Percentiles rank a stretch among this genome's conserved stretches.
Evolutionary conservation across 2,113 vertebrate species (phyloP).

Genomic region (Helogale parvula): DNA sequence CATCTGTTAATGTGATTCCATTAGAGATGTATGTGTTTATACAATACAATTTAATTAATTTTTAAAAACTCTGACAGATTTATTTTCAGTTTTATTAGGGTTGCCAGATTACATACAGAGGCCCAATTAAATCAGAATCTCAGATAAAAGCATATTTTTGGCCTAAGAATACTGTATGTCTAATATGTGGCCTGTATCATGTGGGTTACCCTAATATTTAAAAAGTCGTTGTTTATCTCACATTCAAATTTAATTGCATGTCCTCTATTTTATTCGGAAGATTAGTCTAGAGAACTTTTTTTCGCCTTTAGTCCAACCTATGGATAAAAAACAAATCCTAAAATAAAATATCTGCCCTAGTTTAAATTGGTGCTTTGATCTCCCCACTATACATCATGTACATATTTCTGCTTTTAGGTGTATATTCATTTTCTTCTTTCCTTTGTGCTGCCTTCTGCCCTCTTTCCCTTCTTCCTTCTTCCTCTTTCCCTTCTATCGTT

Average conservation of each 20-base stretch:
- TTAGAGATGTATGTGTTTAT: neutral
- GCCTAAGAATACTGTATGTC: neutral
- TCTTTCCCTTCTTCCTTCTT: neutral
- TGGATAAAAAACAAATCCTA: neutral
- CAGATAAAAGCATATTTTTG: neutral
- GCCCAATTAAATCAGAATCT: neutral
- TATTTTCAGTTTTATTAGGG: neutral
- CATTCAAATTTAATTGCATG: neutral
- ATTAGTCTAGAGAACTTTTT: neutral
- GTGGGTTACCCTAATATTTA: neutral
- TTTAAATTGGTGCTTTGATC: neutral
- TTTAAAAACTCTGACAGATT: neutral
- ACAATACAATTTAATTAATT: neutral
- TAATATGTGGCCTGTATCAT: neutral
- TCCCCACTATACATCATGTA: neutral
- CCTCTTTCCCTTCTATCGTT: neutral
- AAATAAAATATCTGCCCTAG: neutral
- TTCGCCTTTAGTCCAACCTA: neutral
- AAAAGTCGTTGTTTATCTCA: neutral
- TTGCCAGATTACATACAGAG: neutral
- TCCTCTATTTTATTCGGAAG: neutral
- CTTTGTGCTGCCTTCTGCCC: neutral
- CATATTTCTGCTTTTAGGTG: neutral
- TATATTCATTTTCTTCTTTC: neutral
- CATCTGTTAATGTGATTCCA: neutral